phyloP scores from a whole-genome alignment of 2,888 invertebrate genomes.

The Argyresthia albistria region DNA sequence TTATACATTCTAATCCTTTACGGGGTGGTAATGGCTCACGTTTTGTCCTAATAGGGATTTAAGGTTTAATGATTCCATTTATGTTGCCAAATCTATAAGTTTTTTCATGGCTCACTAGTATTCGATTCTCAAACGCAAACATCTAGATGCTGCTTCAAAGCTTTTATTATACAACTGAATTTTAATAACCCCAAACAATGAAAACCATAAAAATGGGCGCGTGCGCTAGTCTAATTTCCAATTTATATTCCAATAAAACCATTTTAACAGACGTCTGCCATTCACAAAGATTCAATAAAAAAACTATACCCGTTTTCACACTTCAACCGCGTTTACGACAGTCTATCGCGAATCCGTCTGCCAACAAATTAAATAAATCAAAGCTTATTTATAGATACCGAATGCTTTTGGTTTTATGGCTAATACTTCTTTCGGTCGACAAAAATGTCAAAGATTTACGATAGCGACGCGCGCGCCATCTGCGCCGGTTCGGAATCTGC shows the following conservation, averaged over 20 bases:
- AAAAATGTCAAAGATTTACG: constrained; percentile 26
- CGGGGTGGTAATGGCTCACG: no score
- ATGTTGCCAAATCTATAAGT: no score
- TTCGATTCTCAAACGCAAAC: no score
- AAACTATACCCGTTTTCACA: not conserved
- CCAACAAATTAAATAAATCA: constrained; percentile 3
- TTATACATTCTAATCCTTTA: no score
- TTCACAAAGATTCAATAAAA: not conserved
- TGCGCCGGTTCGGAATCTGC: constrained; percentile 13
- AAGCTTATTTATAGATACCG: not conserved
- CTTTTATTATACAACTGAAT: no score
- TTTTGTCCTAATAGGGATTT: no score
- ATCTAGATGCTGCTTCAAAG: no score
- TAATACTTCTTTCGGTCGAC: constrained; percentile 8
- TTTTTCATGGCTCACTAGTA: no score
- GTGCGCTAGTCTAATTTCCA: no score
- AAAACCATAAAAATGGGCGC: no score
- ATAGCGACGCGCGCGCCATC: constrained; percentile 14
- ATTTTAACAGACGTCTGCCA: not conserved
- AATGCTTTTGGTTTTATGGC: constrained; percentile 11
- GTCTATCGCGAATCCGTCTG: not conserved
- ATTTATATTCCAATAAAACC: not conserved
- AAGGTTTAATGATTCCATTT: no score
- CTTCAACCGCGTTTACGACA: not conserved
- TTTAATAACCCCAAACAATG: no score